Base-by-base conservation (phyloP, 2,888 invertebrate genomes). In the Synergus laeviventris region DNA sequence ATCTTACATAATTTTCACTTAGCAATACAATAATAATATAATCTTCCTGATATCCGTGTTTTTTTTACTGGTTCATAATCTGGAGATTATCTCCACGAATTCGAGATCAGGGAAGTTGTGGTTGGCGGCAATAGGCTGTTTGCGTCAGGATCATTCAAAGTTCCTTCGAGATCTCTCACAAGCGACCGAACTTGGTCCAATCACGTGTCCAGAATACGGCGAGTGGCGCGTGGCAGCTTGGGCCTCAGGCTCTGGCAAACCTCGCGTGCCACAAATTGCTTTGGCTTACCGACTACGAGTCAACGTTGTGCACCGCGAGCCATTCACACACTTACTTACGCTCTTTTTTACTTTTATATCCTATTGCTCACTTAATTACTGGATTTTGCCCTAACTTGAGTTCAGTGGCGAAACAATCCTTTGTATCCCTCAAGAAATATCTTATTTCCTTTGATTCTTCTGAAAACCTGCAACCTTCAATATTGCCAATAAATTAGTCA, bases 211-310 rank as follows among this genome's bases (percentile, higher is more conserved):
- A 60, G 73, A 66, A 73, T 70, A 70, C 45, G 42, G 76, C 39
- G 42, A 76, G 76, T 76, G 76, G 76, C 76, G 73, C 76, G 76
- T 76, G 76, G 76, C 76, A 56, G 60, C 70, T 74, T 42, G 76
- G 74, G 82, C 83, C 80, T 78, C 77, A 81, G 85, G 86, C 86
- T 79, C 81, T 82, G 79, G 85, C 84, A 81, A 87, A 85, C 84
- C 88, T 88, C 88, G 88, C 88, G 88, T 88, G 88, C 88, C 88
- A 85, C 87, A 88, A 88, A 88, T 88, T 88, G 86, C 88, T 85
- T 83, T 75, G 78, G 81, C 85, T 85, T 83, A 82, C 81, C 79
- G 77, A 78, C 76, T 60, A 36, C 31, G 31, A 59, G 24, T 59
- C 76, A 76, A 54, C 73, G 87, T 87, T 85, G 85, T 87, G 88